Conservation (phyloP, 1,140 invertebrate genomes). For the Pogonognathellus flavescens region DNA sequence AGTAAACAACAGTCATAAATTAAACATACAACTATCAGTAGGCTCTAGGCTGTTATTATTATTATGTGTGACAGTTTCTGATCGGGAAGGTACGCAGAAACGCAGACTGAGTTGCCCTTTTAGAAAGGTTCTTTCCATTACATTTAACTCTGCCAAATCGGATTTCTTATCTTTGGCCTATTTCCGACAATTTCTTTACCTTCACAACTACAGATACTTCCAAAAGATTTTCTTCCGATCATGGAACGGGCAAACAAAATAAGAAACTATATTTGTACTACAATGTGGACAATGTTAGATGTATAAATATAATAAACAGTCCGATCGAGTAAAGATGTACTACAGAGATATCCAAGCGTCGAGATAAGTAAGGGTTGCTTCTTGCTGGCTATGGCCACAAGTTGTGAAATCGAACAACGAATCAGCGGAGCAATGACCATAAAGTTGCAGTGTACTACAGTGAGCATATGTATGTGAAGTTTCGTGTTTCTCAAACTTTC, state of each 20-base stretch:
- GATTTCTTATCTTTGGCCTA: constrained; percentile 19
- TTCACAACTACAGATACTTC: background rate
- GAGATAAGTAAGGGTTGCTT: constrained; percentile 1
- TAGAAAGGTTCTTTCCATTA: background rate
- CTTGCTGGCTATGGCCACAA: constrained; percentile 11
- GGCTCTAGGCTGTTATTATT: no score
- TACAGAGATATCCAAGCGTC: background rate
- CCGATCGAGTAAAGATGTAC: no score
- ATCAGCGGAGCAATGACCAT: constrained; percentile 12
- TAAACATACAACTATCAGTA: no score
- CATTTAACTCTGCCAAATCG: constrained; percentile 3
- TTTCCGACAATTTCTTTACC: background rate
- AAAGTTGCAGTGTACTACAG: background rate
- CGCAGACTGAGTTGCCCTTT: no score
- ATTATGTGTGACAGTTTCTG: no score
- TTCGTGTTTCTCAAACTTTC: background rate
- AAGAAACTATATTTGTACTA: no score
- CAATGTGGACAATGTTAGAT: no score
- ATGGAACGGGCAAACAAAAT: no score
- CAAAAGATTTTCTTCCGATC: background rate
- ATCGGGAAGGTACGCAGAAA: no score
- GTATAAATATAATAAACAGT: no score
- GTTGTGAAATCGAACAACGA: constrained; percentile 19
- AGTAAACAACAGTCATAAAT: no score
- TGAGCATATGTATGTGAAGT: constrained; percentile 19